Evolutionary conservation across 2,797 vertebrate species (phyloP).

Genomic region (Catharus ustulatus): DNA sequence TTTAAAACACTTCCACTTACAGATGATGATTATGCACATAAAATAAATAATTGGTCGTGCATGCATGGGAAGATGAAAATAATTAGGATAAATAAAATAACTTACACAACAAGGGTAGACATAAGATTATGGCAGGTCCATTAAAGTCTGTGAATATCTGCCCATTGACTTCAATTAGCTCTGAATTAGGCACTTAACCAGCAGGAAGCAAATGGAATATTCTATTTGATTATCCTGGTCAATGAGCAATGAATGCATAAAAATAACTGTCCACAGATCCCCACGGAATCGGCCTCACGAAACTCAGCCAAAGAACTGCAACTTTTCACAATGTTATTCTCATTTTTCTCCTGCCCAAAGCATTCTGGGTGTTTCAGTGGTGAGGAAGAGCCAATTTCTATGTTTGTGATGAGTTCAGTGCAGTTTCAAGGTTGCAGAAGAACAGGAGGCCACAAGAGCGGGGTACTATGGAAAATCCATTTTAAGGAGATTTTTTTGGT

Average conservation of each 20-base stretch:
- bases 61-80: neutral
- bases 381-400: neutral
- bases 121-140: conserved; percentile 43
- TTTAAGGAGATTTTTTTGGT: neutral
- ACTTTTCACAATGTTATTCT: neutral
- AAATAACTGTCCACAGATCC: conserved; percentile 9
- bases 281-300: neutral
- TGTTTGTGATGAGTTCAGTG: rapidly evolving
- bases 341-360: neutral
- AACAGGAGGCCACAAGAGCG: neutral
- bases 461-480: rapidly evolving
- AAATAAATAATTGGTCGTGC: neutral
- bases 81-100: conserved; percentile 54
- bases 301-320: neutral
- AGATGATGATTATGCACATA: neutral
- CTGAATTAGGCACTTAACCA: conserved; percentile 63
- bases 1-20: conserved; percentile 24
- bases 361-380: neutral
- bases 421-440: neutral
- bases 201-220: conserved; percentile 66
- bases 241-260: conserved; percentile 60
- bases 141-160: conserved; percentile 59
- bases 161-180: conserved; percentile 70
- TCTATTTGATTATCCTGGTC: conserved; percentile 68
- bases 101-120: conserved; percentile 2